A percentile compares a stretch with the other conserved stretches of the same genome.
Evolutionary conservation across 2,113 vertebrate genomes (phyloP).

Genomic region (Mus pahari): DNA sequence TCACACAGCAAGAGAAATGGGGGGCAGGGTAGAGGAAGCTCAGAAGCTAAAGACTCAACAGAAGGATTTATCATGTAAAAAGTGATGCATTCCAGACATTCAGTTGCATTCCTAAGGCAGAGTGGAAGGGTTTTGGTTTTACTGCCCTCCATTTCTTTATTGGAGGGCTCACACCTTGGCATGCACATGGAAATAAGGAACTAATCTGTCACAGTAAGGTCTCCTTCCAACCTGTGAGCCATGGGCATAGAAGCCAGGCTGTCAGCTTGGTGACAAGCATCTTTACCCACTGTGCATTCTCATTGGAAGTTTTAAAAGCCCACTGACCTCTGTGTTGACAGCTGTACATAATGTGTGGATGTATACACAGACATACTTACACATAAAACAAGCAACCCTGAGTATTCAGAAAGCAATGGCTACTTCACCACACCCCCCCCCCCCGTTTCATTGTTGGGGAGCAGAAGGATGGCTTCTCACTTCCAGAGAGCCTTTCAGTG

Average conservation of each 20-base stretch:
- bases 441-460: neutral
- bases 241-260: neutral
- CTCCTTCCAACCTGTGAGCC: neutral
- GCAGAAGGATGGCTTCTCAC: neutral
- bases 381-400: neutral
- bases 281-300: neutral
- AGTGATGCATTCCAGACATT: conserved; percentile 13
- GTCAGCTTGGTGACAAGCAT: neutral
- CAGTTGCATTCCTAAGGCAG: neutral
- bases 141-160: neutral
- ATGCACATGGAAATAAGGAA: neutral
- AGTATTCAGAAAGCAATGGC: neutral
- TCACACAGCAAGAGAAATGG: neutral
- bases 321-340: neutral
- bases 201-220: neutral
- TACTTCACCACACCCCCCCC: neutral
- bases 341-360: no score
- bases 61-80: conserved; percentile 36
- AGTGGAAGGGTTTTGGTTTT: neutral
- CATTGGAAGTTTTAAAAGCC: neutral
- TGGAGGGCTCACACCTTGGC: neutral
- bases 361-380: neutral
- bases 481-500: neutral
- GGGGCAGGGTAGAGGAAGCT: neutral
- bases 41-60: conserved; percentile 24